phyloP scores from a whole-genome alignment of 1,140 invertebrate species.

The Physella acuta region DNA sequence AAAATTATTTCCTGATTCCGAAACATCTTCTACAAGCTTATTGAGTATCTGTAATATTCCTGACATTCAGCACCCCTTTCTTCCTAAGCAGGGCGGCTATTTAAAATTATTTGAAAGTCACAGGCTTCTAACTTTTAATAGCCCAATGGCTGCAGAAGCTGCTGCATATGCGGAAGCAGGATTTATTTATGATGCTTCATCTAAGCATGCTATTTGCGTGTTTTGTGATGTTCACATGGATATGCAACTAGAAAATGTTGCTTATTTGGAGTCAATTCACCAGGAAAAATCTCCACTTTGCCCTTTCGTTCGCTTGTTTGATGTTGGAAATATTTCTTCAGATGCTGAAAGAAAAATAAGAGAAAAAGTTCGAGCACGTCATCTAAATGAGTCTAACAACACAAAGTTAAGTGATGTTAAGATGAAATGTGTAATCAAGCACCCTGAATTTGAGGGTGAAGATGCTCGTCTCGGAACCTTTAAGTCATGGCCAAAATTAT shows the following conservation, averaged over 20 bases:
- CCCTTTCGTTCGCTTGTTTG: conserved; percentile 25
- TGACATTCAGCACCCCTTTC: conserved; percentile 14
- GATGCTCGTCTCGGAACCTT: conserved; percentile 20
- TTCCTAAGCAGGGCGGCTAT: conserved; percentile 21
- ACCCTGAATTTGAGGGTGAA: conserved; percentile 28
- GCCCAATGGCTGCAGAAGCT: conserved; percentile 5
- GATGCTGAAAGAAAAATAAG: conserved; percentile 18
- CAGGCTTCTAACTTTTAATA: conserved; percentile 27
- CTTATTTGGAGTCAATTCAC: conserved; percentile 12
- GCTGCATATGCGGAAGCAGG: conserved; percentile 27
- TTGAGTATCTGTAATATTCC: neutral
- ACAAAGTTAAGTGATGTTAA: conserved; percentile 1
- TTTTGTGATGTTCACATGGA: conserved; percentile 21
- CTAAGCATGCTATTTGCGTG: conserved; percentile 26
- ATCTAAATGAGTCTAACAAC: neutral
- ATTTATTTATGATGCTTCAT: conserved; percentile 21
- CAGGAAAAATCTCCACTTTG: conserved; percentile 18
- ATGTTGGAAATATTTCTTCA: conserved; percentile 26
- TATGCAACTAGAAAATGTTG: conserved; percentile 1
- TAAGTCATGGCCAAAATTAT: conserved; percentile 23
- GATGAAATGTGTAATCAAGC: conserved; percentile 17
- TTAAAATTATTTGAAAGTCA: conserved; percentile 28
- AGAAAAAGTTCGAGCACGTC: conserved; percentile 3
- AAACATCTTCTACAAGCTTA: neutral
- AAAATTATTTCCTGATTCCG: neutral